phyloP scores from a whole-genome alignment of 2,888 invertebrate genomes.

The Sicus ferrugineus region DNA sequence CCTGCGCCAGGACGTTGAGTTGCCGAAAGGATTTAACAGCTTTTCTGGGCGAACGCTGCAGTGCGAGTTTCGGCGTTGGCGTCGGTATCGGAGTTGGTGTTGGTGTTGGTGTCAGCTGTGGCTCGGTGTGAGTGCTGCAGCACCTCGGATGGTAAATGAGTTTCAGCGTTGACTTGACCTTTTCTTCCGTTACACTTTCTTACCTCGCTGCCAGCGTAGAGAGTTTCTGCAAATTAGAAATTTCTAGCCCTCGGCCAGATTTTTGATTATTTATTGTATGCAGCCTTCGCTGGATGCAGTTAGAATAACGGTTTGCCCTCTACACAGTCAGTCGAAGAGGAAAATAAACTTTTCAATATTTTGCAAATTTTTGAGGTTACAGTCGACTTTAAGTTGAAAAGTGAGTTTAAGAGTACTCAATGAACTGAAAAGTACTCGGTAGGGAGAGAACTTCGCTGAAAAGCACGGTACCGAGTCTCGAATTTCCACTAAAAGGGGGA shows the following conservation, averaged over 20 bases:
- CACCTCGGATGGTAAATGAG: slow-evolving; percentile 48
- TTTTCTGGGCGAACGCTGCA: background rate
- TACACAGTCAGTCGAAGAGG: slow-evolving; percentile 1
- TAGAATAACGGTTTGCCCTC: background rate
- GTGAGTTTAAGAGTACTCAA: too few relatives aligned
- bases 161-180: slow-evolving; percentile 58
- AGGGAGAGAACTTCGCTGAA: too few relatives aligned
- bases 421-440: too few relatives aligned
- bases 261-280: slow-evolving; percentile 38
- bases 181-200: slow-evolving; percentile 44
- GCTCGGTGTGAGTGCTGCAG: slow-evolving; percentile 35
- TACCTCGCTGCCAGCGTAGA: slow-evolving; percentile 31
- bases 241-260: slow-evolving; percentile 37
- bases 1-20: background rate
- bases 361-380: too few relatives aligned
- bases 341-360: too few relatives aligned
- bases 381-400: too few relatives aligned
- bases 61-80: background rate
- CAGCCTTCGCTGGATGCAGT: background rate
- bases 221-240: slow-evolving; percentile 32
- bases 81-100: too few relatives aligned
- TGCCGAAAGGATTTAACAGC: slow-evolving; percentile 18
- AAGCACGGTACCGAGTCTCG: too few relatives aligned
- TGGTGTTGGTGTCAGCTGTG: background rate
- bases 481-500: too few relatives aligned